Evolutionary conservation across 2,797 vertebrate genomes (phyloP), one percentile per base, ranked within the genome.

Genomic region (Channallabes apus): DNA sequence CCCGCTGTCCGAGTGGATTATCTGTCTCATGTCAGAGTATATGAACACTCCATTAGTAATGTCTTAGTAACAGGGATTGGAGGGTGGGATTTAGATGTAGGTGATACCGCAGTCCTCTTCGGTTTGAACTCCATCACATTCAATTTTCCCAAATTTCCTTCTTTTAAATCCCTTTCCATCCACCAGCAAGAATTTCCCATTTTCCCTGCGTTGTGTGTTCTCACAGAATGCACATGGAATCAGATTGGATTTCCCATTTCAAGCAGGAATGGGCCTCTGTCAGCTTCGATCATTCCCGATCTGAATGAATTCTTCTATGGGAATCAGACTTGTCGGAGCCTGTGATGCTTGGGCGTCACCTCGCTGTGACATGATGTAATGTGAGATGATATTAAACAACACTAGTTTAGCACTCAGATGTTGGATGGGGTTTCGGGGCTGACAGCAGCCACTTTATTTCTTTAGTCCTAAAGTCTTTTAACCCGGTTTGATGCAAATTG

Each of bases 321-420:
- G 96, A 97, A 98, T 97, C 96, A 93, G 95, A 91, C 93, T 95
- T 97, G 97, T 98, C 97, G 96, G 90, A 95, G 96, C 94, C 95
- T 95, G 95, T 90, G 95, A 98, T 94, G 96, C 88, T 94, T 96
- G 96, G 91, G 96, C 92, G 93, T 96, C 97, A 97, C 96, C 94
- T 94, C 91, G 88, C 94, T 90, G 91, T 96, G 97, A 97, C 96
- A 95, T 96, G 95, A 97, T 96, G 94, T 96, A 97, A 99, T 98
- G 95, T 96, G 96, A 97, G 97, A 97, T 97, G 97, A 99, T 99
- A 97, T 96, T 93, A 95, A 97, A 97, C 97, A 97, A 97, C 96
- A 94, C 91, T 96, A 94, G 92, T 95, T 96, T 96, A 96, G 96
- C 96, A 96, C 96, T 97, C 96, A 96, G 96, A 97, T 97, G 97